These are phyloP conservation scores for Drosophila mettleri DNA, from an alignment of 2,888 invertebrate species.

Conservation along the genomic window DNA sequence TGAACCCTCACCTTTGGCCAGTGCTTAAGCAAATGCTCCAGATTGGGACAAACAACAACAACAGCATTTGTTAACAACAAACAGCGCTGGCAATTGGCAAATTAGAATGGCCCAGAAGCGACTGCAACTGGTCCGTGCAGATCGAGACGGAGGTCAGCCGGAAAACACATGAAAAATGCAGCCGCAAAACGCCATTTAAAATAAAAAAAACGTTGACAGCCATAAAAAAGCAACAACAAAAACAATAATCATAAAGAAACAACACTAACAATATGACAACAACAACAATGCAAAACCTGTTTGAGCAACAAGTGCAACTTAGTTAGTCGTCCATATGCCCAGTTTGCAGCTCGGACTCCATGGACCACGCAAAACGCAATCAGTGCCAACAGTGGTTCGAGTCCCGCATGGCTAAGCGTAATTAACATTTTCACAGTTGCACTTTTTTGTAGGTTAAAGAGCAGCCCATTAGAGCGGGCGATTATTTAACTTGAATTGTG, in stretches of 20 bases:
- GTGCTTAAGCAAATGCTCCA: slow-evolving; percentile 62
- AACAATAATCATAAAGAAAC: slow-evolving; percentile 35
- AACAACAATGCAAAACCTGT: slow-evolving; percentile 64
- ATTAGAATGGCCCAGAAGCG: slow-evolving; percentile 76
- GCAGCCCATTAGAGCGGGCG: slow-evolving; percentile 1
- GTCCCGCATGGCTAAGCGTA: background rate
- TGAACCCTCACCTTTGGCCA: slow-evolving; percentile 64
- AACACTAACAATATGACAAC: slow-evolving; percentile 24
- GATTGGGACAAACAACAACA: slow-evolving; percentile 41
- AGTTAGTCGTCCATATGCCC: slow-evolving; percentile 58
- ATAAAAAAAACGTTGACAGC: slow-evolving; percentile 32
- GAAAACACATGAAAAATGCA: slow-evolving; percentile 81
- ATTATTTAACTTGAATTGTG: background rate
- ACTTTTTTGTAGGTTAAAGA: slow-evolving; percentile 2
- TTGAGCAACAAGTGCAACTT: slow-evolving; percentile 73
- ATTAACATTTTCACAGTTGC: slow-evolving; percentile 3
- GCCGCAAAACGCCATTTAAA: slow-evolving; percentile 48
- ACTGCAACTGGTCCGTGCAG: slow-evolving; percentile 63
- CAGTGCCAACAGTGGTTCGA: slow-evolving; percentile 57
- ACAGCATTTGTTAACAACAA: slow-evolving; percentile 1
- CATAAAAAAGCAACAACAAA: slow-evolving; percentile 37
- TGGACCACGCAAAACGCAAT: slow-evolving; percentile 61
- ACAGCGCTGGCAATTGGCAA: slow-evolving; percentile 56
- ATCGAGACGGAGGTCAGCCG: slow-evolving; percentile 69
- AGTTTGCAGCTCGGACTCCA: slow-evolving; percentile 76